Conservation (phyloP, 2,888 invertebrate genomes). For the Troilus luridus region DNA sequence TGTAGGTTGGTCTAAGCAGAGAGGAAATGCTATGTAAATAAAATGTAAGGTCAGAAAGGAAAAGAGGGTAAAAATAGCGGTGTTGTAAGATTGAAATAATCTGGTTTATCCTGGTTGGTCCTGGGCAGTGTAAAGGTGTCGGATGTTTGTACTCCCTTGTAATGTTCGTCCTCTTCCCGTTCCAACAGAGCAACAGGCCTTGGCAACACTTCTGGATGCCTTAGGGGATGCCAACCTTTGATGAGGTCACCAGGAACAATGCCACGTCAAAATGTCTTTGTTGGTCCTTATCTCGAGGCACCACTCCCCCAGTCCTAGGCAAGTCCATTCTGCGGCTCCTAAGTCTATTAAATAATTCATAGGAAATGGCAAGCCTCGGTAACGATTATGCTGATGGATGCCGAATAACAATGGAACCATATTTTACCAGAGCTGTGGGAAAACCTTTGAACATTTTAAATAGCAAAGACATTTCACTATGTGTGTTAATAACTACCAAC, state of each 20-base stretch:
- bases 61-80: background rate
- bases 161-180: background rate
- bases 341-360: background rate
- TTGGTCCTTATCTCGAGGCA: constrained; percentile 23
- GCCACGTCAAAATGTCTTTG: constrained; percentile 35
- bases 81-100: constrained; percentile 23
- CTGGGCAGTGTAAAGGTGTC: constrained; percentile 34
- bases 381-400: background rate
- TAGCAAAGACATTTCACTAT: background rate
- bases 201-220: background rate
- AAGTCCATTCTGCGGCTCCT: background rate
- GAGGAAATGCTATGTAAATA: background rate
- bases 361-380: background rate
- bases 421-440: no score
- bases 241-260: constrained; percentile 20
- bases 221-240: background rate
- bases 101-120: background rate
- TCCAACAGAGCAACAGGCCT: background rate
- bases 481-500: background rate
- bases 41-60: background rate
- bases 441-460: background rate
- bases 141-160: background rate
- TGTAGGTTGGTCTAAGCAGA: background rate
- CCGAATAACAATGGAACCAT: background rate
- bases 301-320: background rate